Conservation (phyloP, 2,888 invertebrate species). For the Amphipoea lucens region DNA sequence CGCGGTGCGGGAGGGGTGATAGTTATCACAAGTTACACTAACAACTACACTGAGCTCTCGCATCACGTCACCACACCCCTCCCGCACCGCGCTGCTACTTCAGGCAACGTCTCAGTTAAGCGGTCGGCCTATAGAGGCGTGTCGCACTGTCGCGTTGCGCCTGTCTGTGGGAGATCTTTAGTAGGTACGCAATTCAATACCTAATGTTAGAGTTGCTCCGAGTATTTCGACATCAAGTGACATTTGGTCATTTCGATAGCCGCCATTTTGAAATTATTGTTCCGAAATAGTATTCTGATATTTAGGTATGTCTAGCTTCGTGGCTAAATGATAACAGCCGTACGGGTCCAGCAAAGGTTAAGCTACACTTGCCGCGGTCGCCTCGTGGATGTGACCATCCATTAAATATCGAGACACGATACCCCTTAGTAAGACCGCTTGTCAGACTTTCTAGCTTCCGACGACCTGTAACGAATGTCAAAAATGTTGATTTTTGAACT, state of each 20-base stretch:
- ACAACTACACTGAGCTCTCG: no score
- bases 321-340: background rate
- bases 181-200: no score
- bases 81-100: no score
- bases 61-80: no score
- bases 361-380: background rate
- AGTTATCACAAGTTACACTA: no score
- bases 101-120: background rate
- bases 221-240: constrained; percentile 31
- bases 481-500: background rate
- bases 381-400: background rate
- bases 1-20: no score
- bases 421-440: no score
- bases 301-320: background rate
- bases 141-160: no score
- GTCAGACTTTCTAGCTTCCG: no score
- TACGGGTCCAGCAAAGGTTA: background rate
- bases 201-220: background rate
- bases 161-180: no score
- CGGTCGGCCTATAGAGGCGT: no score
- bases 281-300: background rate
- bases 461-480: no score
- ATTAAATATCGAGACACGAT: background rate
- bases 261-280: constrained; percentile 16
- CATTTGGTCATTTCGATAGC: constrained; percentile 4